These are phyloP conservation scores for Aphis gossypii DNA, from an alignment of 1,140 invertebrate genomes.

Conservation along the genomic window DNA sequence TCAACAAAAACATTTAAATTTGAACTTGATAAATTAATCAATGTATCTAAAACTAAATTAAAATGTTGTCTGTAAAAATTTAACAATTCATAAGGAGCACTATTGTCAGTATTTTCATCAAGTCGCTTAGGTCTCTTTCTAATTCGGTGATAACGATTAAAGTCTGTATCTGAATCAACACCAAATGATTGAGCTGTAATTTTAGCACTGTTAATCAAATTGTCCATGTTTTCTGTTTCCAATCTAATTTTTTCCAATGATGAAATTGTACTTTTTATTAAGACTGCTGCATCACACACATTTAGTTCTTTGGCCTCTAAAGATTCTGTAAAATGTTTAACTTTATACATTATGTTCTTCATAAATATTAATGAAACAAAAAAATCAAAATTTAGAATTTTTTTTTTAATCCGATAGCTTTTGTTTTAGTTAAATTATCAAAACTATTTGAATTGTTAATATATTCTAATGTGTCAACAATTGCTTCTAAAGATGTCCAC, in stretches of 20 bases:
- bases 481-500: conserved; percentile 17
- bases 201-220: conserved; percentile 1
- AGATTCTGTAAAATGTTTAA: conserved; percentile 23
- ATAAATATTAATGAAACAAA: conserved; percentile 33
- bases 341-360: conserved; percentile 43
- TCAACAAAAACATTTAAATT: conserved; percentile 7
- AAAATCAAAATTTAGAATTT: conserved; percentile 44
- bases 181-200: conserved; percentile 13
- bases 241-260: not conserved
- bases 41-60: conserved; percentile 50
- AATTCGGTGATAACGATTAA: not conserved
- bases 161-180: not conserved
- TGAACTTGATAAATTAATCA: not conserved
- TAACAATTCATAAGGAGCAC: conserved; percentile 2
- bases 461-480: conserved; percentile 43
- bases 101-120: not conserved
- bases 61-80: conserved; percentile 49
- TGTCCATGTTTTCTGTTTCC: not conserved
- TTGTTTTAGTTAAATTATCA: too few species aligned
- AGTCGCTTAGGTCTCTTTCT: not conserved
- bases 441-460: conserved; percentile 29
- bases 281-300: not conserved
- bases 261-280: conserved; percentile 2
- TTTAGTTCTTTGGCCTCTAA: conserved; percentile 37
- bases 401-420: conserved; percentile 33